Percentiles rank a stretch among this genome's conserved stretches.
phyloP scores from a whole-genome alignment of 2,113 vertebrate species.

The Microcebus ravelobensis region DNA sequence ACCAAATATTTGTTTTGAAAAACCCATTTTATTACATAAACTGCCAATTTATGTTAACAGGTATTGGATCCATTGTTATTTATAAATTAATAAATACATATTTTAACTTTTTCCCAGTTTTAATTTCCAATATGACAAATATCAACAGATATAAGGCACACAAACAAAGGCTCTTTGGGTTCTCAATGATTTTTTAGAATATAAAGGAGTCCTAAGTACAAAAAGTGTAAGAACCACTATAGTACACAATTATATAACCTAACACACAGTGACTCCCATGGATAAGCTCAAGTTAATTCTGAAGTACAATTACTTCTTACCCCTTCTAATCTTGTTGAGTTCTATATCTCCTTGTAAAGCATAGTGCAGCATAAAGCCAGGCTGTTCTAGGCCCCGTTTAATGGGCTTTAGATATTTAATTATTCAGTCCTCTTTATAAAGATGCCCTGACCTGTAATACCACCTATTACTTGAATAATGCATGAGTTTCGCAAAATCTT shows the following conservation, averaged over 20 bases:
- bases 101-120: not conserved
- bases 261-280: not conserved
- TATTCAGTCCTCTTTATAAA: slow-evolving; percentile 44
- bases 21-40: slow-evolving; percentile 18
- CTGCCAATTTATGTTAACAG: not conserved
- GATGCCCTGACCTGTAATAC: not conserved
- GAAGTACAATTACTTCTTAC: slow-evolving; percentile 60
- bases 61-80: not conserved
- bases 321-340: slow-evolving; percentile 49
- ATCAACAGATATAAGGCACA: not conserved
- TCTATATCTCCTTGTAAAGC: slow-evolving; percentile 59
- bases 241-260: slow-evolving; percentile 47
- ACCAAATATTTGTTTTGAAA: slow-evolving; percentile 38
- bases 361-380: slow-evolving; percentile 63
- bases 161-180: not conserved
- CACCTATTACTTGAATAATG: not conserved
- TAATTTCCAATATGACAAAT: not conserved
- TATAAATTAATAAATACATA: not conserved
- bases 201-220: slow-evolving; percentile 5
- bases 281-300: slow-evolving; percentile 53
- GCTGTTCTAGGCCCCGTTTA: slow-evolving; percentile 42
- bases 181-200: slow-evolving; percentile 45
- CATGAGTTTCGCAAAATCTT: slow-evolving; percentile 7
- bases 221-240: slow-evolving; percentile 8
- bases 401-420: slow-evolving; percentile 50